phyloP scores from a whole-genome alignment of 92 coral and sea anemone species.

The Bergia sp. region DNA sequence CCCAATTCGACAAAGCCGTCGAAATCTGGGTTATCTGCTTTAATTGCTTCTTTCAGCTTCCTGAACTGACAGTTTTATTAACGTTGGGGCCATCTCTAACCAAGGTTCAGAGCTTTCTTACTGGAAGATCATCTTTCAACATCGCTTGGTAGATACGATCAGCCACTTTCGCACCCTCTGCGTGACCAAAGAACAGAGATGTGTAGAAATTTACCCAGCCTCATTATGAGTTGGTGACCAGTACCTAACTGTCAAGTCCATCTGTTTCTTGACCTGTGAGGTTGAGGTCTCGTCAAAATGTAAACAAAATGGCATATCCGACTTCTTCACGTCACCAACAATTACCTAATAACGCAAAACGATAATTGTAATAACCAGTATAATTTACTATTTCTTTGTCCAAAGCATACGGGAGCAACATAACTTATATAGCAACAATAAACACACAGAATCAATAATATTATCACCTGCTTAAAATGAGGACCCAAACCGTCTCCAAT shows the following conservation, averaged over 20 bases:
- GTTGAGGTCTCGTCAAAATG: slow-evolving; percentile 52
- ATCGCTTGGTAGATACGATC: slow-evolving; percentile 47
- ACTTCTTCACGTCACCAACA: slow-evolving; percentile 51
- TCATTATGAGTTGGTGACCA: slow-evolving; percentile 61
- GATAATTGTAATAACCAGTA: no score
- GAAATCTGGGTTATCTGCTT: slow-evolving; percentile 50
- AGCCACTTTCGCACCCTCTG: slow-evolving; percentile 56
- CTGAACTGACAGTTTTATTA: slow-evolving; percentile 58
- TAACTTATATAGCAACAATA: no score
- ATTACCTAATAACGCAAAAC: slow-evolving; percentile 22
- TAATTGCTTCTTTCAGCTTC: slow-evolving; percentile 55
- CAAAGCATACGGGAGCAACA: no score
- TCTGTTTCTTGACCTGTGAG: slow-evolving; percentile 43
- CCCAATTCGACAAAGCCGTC: slow-evolving; percentile 50
- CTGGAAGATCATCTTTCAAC: slow-evolving; percentile 49
- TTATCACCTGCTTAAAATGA: slow-evolving; percentile 35
- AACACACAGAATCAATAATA: no score
- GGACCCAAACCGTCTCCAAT: slow-evolving; percentile 68
- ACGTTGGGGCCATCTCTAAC: slow-evolving; percentile 62
- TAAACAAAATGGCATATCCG: slow-evolving; percentile 50
- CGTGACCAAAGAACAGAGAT: slow-evolving; percentile 56
- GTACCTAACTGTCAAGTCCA: slow-evolving; percentile 52
- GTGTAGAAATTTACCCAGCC: slow-evolving; percentile 50
- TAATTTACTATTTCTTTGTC: no score
- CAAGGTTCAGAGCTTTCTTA: slow-evolving; percentile 41